A percentile compares a stretch with the other conserved stretches of the same genome.
Evolutionary conservation across 1,140 invertebrate species (phyloP).

Genomic region (Megathymus violae): DNA sequence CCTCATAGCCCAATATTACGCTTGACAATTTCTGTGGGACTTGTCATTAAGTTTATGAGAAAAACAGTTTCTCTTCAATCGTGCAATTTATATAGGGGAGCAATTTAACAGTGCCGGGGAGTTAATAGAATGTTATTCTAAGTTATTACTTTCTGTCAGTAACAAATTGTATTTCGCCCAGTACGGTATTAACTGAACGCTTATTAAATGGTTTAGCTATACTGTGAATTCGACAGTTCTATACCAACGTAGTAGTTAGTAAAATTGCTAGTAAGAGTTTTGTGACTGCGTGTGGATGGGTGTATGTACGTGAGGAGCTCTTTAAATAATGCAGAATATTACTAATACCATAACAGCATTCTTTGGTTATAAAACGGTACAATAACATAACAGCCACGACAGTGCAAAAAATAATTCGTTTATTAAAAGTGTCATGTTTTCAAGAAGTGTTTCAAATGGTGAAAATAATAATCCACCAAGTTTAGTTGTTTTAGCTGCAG

Average conservation of each 20-base stretch:
- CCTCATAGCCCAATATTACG: not conserved
- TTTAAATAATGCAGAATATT: no score
- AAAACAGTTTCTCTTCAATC: slow-evolving; percentile 15
- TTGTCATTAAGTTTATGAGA: slow-evolving; percentile 16
- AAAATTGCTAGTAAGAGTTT: not conserved
- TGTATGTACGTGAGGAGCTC: no score
- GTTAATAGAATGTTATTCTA: slow-evolving; percentile 48
- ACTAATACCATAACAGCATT: no score
- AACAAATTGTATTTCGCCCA: slow-evolving; percentile 62
- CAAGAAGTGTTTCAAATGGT: no score
- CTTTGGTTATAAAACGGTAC: no score
- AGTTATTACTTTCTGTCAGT: slow-evolving; percentile 56
- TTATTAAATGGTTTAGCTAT: slow-evolving; percentile 42
- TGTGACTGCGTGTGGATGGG: no score
- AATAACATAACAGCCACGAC: no score
- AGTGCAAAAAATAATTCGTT: no score
- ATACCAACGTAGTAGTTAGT: not conserved
- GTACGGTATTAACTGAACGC: slow-evolving; percentile 56
- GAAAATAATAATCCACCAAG: no score
- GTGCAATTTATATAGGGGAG: slow-evolving; percentile 21
- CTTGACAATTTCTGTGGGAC: not conserved
- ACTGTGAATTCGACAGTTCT: not conserved
- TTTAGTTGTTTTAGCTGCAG: no score
- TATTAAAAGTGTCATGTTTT: no score
- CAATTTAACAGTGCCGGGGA: slow-evolving; percentile 21